phyloP scores from a whole-genome alignment of 2,888 invertebrate species.

The Latrodectus hesperus region DNA sequence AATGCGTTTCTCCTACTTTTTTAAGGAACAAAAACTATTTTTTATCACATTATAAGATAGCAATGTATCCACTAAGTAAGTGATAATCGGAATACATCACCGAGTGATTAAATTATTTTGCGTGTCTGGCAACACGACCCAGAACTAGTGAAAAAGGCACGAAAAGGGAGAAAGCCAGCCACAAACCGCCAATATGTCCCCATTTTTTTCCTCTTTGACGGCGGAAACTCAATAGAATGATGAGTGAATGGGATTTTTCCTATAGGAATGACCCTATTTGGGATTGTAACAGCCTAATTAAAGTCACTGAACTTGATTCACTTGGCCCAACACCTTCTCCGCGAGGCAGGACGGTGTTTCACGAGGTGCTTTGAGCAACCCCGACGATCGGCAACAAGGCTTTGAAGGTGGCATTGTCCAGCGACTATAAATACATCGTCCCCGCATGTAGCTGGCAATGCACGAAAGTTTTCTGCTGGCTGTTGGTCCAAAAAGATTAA shows the following conservation, averaged over 20 bases:
- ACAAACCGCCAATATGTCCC: background rate
- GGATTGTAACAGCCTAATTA: slow-evolving; percentile 39
- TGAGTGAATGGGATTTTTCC: slow-evolving; percentile 8
- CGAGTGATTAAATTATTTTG: too few relatives aligned
- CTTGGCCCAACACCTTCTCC: slow-evolving; percentile 45
- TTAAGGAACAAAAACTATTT: too few relatives aligned
- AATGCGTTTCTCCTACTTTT: too few relatives aligned
- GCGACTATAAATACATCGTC: too few relatives aligned
- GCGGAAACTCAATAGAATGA: background rate
- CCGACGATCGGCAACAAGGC: background rate
- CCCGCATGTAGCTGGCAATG: too few relatives aligned
- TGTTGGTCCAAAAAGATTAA: too few relatives aligned
- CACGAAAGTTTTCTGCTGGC: too few relatives aligned
- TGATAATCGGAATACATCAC: too few relatives aligned
- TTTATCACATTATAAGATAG: too few relatives aligned
- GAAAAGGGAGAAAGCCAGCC: slow-evolving; percentile 1
- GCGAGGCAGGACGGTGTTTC: slow-evolving; percentile 5
- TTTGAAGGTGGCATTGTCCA: background rate
- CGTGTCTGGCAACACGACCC: background rate
- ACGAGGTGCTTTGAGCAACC: slow-evolving; percentile 13
- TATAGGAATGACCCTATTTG: slow-evolving; percentile 49
- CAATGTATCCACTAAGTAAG: too few relatives aligned
- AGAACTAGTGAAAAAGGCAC: background rate
- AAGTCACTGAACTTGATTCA: slow-evolving; percentile 61
- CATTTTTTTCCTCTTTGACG: background rate